Base-by-base conservation (phyloP, 1,140 invertebrate genomes). In the Drosophila nigromelanica region DNA sequence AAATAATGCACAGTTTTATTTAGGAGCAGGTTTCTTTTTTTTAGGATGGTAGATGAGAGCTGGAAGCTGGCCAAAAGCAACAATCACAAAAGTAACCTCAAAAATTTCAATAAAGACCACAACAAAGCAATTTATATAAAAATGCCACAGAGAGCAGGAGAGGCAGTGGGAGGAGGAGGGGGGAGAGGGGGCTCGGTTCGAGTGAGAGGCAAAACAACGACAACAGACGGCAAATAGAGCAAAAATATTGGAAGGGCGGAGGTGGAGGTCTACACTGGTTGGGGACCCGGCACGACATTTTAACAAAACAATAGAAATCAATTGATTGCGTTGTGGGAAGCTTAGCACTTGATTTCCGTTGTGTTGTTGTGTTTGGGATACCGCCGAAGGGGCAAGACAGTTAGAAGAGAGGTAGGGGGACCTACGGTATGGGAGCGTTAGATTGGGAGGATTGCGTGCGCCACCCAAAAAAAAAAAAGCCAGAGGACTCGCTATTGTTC, bases 251-350 rank as follows among this genome's bases (percentile, higher is more conserved):
- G 37, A 5, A 1, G 11, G 24, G 11, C 18, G 47, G 11, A 10
- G 8, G 7, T 37, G n/a, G 54, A 33, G 45, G n/a, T n/a, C 24
- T 18, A 27, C 15, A n/a, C 48, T 61, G 39, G 48, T 52, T 54
- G 59, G 60, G 61, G 58, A 60, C 55, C 61, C 78, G 58, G 68
- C 71, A 82, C 78, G 78, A 87, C 83, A 89, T 89, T 89, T 87
- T 82, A 82, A 89, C 83, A 87, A 87, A 87, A 87, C 82, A 87
- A 87, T 87, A 87, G 83, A 87, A 87, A 87, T 87, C 83, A 89
- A 87, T 87, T 87, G 83, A 89, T 87, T 89, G 83, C 83, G 83
- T 87, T 87, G 82, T 89, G 82, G 82, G 82, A 89, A 87, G 82
- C 82, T 87, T 87, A 87, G 82, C 82, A 87, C 82, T 87, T 87